A percentile compares a stretch with the other conserved stretches of the same genome.
These are phyloP conservation scores for Acanthosepion pharaonis DNA, from an alignment of 2,888 invertebrate species.

Conservation along the genomic window DNA sequence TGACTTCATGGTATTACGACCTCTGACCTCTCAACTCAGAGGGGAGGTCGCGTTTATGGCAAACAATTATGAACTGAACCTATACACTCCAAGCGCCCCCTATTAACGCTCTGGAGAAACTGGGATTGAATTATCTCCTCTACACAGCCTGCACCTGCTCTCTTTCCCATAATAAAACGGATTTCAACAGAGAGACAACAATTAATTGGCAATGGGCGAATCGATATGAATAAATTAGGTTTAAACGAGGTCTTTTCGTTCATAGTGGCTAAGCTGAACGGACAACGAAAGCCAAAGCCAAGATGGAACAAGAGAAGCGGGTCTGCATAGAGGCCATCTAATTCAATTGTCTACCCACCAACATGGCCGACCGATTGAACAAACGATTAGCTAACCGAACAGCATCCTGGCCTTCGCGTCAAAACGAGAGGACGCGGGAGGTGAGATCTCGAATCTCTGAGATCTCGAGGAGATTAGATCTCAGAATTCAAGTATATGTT, in stretches of 20 bases:
- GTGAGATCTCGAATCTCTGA: background rate
- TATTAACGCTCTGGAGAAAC: slow-evolving; percentile 1
- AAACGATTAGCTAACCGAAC: background rate
- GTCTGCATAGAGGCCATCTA: background rate
- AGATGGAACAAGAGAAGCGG: background rate
- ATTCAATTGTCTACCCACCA: background rate
- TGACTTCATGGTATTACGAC: background rate
- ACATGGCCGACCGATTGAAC: background rate
- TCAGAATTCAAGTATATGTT: background rate
- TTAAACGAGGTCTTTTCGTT: slow-evolving; percentile 16
- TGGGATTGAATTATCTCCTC: background rate
- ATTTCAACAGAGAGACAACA: background rate
- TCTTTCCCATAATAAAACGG: background rate
- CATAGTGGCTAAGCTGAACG: background rate
- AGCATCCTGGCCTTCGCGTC: background rate
- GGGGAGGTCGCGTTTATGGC: background rate
- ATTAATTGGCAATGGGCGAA: background rate
- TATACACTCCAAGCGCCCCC: slow-evolving; percentile 18
- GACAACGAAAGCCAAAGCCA: background rate
- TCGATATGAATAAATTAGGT: slow-evolving; percentile 18
- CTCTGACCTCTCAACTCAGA: background rate
- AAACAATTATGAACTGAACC: background rate
- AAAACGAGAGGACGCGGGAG: background rate
- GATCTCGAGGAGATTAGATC: background rate
- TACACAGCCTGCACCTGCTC: background rate